phyloP scores from a whole-genome alignment of 2,797 vertebrate species.

The Peromyscus melanophrys region DNA sequence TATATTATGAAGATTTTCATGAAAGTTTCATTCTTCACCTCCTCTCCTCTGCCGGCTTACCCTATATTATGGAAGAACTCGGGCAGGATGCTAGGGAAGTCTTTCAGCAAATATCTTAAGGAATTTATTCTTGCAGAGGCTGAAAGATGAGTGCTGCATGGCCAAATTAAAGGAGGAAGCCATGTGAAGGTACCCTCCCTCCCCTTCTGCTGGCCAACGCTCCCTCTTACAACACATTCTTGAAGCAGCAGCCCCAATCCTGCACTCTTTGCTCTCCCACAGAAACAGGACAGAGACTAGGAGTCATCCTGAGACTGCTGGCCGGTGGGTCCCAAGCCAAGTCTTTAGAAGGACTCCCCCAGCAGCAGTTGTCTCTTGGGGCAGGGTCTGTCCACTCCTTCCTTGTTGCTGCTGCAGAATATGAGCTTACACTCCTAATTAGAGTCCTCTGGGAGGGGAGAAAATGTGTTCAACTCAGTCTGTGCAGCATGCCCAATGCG shows the following conservation, averaged over 20 bases:
- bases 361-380: neutral
- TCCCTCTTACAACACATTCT: neutral
- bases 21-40: neutral
- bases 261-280: neutral
- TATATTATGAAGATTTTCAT: neutral
- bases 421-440: neutral
- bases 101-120: conserved; percentile 34
- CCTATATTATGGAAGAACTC: neutral
- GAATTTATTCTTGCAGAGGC: neutral
- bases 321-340: neutral
- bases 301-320: neutral
- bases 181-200: neutral
- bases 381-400: neutral
- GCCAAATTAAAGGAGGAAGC: neutral
- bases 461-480: conserved; percentile 10
- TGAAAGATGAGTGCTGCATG: neutral
- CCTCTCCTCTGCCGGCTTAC: neutral
- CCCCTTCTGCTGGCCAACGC: neutral
- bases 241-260: neutral
- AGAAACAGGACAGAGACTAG: neutral
- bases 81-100: neutral
- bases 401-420: neutral
- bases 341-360: neutral
- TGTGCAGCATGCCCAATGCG: neutral
- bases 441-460: neutral